phyloP scores from a whole-genome alignment of 2,797 vertebrate genomes.

The Hypotaenidia philippensis region DNA sequence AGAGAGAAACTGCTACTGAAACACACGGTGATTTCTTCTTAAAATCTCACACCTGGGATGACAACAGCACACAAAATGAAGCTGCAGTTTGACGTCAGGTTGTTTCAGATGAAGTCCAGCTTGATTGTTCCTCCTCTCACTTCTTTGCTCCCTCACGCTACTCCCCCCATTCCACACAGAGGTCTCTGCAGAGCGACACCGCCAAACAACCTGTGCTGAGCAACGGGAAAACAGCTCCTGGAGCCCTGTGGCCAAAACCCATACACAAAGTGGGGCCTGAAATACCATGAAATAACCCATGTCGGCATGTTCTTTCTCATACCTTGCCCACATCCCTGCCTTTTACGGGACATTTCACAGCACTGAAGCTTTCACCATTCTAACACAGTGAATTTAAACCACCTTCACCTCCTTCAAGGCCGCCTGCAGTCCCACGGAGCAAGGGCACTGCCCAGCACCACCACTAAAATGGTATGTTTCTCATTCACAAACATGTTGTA shows the following conservation, averaged over 20 bases:
- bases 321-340: neutral
- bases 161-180: neutral
- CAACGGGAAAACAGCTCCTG: neutral
- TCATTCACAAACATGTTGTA: neutral
- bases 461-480: neutral
- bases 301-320: neutral
- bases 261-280: neutral
- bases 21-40: neutral
- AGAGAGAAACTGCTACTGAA: neutral
- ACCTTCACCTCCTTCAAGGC: neutral
- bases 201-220: rapidly evolving
- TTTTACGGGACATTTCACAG: neutral
- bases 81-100: neutral
- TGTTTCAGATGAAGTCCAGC: neutral
- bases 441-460: neutral
- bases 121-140: neutral
- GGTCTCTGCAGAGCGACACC: neutral
- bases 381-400: neutral
- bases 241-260: neutral
- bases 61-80: neutral
- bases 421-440: rapidly evolving
- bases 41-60: neutral
- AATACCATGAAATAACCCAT: neutral
- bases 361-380: neutral
- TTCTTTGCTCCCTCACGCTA: neutral